These are phyloP conservation scores for Brachypalpus laphriformis DNA, from an alignment of 2,888 invertebrate genomes.

Conservation along the genomic window DNA sequence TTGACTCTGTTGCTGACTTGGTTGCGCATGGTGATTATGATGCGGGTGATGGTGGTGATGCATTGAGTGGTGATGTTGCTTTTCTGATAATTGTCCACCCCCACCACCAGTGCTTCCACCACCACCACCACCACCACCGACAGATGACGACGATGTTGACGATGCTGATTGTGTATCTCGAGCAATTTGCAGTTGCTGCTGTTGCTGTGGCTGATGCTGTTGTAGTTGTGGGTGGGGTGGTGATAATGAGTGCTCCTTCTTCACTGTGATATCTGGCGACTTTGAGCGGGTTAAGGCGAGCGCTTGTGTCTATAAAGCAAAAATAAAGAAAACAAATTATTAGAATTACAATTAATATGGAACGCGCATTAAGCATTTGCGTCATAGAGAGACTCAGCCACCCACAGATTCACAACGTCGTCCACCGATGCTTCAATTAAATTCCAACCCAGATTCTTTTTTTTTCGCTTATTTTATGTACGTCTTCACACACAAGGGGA, in stretches of 20 bases:
- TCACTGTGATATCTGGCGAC: conserved; percentile 81
- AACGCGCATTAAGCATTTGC: conserved; percentile 70
- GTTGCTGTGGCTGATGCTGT: conserved; percentile 73
- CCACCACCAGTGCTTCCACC: background rate
- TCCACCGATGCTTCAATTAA: conserved; percentile 50
- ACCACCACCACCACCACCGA: conserved; percentile 3
- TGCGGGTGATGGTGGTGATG: conserved; percentile 55
- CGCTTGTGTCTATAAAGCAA: conserved; percentile 86
- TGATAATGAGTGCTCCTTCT: conserved; percentile 81
- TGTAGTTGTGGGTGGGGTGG: conserved; percentile 78
- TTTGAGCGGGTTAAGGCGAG: conserved; percentile 85
- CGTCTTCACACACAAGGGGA: conserved; percentile 10
- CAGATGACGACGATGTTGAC: conserved; percentile 60
- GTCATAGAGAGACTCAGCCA: conserved; percentile 62
- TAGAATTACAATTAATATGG: conserved; percentile 61
- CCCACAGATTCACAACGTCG: conserved; percentile 62
- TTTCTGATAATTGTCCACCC: conserved; percentile 55
- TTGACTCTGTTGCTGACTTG: conserved; percentile 53
- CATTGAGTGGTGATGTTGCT: conserved; percentile 59
- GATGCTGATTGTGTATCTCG: conserved; percentile 70
- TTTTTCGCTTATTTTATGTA: background rate
- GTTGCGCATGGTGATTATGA: conserved; percentile 56
- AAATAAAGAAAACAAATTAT: conserved; percentile 70
- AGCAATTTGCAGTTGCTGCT: conserved; percentile 77
- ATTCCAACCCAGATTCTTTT: conserved; percentile 68